Conservation (phyloP, 1,140 invertebrate genomes). For the Cydia strobilella region DNA sequence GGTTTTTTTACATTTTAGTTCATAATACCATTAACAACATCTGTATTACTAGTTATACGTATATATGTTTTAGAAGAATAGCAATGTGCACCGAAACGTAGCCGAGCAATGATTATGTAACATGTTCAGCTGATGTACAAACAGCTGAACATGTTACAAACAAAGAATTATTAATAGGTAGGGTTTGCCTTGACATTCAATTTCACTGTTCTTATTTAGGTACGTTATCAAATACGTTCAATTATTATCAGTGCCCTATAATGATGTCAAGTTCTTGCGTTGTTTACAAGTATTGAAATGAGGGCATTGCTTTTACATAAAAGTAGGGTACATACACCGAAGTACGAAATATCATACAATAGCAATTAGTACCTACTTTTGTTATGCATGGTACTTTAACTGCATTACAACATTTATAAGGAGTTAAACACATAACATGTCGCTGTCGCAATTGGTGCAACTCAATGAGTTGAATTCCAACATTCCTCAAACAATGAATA, state of each 20-base stretch:
- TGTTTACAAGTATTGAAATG: not conserved
- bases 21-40: not conserved
- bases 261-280: not conserved
- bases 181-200: constrained; percentile 27
- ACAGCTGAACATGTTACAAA: no score
- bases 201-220: constrained; percentile 5
- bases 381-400: constrained; percentile 35
- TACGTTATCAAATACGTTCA: not conserved
- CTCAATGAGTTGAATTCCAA: constrained; percentile 11
- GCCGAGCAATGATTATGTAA: constrained; percentile 10
- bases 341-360: constrained; percentile 27
- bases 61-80: not conserved
- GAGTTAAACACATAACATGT: constrained; percentile 38
- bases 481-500: constrained; percentile 15
- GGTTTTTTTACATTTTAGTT: not conserved
- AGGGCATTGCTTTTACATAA: not conserved
- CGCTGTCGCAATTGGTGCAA: constrained; percentile 35
- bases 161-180: constrained; percentile 15
- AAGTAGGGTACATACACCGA: not conserved
- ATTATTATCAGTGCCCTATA: constrained; percentile 1
- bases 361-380: constrained; percentile 32
- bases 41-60: not conserved
- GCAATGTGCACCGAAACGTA: not conserved
- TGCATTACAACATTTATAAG: constrained; percentile 37
- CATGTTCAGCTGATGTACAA: constrained; percentile 10